A percentile compares a stretch with the other conserved stretches of the same genome.
Evolutionary conservation across 2,888 invertebrate species (phyloP).

Genomic region (Tachina fera): DNA sequence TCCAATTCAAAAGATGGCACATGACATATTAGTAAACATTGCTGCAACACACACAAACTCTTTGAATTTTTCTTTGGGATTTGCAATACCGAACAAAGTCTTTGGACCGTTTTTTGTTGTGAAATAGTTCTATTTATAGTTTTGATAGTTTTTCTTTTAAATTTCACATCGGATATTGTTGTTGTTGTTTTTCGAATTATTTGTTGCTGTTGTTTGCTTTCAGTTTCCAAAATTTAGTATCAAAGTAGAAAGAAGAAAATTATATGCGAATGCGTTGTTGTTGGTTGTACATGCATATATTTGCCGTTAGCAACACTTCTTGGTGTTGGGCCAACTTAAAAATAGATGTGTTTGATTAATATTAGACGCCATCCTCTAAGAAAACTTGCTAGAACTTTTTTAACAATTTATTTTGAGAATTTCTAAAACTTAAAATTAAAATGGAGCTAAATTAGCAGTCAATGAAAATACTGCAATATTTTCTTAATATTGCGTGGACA

Average conservation of each 20-base stretch:
- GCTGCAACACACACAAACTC: background rate
- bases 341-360: slow-evolving; percentile 41
- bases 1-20: background rate
- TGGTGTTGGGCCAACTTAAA: slow-evolving; percentile 40
- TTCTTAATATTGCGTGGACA: background rate
- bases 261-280: slow-evolving; percentile 7
- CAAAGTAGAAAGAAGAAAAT: background rate
- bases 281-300: slow-evolving; percentile 25
- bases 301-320: slow-evolving; percentile 50
- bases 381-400: background rate
- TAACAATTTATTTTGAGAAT: background rate
- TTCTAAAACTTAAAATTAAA: slow-evolving; percentile 33
- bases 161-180: slow-evolving; percentile 25
- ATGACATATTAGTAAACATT: slow-evolving; percentile 11
- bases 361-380: slow-evolving; percentile 53
- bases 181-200: slow-evolving; percentile 7
- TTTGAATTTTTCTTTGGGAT: background rate
- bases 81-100: slow-evolving; percentile 24
- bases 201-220: slow-evolving; percentile 20
- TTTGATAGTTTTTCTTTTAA: slow-evolving; percentile 40
- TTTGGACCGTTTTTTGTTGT: slow-evolving; percentile 29
- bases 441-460: slow-evolving; percentile 11
- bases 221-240: background rate
- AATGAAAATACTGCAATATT: slow-evolving; percentile 1
- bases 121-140: slow-evolving; percentile 51